Conservation (phyloP, 2,888 invertebrate genomes). For the Epinotia demarniana region DNA sequence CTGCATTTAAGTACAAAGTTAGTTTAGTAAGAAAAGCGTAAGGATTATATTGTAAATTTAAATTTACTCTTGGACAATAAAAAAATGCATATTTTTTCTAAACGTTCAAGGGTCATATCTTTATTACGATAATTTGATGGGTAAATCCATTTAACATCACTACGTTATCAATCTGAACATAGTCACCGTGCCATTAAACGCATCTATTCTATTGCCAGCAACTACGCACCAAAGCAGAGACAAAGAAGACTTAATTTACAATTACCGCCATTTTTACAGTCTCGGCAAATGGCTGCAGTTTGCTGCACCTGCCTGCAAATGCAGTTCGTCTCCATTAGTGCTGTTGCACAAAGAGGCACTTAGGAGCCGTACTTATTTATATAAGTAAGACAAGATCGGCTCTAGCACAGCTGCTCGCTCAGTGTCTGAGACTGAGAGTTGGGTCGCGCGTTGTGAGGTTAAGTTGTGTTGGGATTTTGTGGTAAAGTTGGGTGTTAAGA, state of each 20-base stretch:
- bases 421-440: background rate
- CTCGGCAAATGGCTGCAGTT: slow-evolving; percentile 25
- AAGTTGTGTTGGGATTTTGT: background rate
- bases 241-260: slow-evolving; percentile 18
- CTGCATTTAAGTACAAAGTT: too few species aligned
- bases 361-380: slow-evolving; percentile 18
- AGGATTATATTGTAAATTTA: too few species aligned
- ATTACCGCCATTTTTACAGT: slow-evolving; percentile 18
- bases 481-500: background rate
- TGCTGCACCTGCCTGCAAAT: slow-evolving; percentile 34
- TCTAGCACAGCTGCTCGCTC: background rate
- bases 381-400: slow-evolving; percentile 19
- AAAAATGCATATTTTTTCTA: too few species aligned
- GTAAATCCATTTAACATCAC: too few species aligned
- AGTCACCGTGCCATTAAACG: background rate
- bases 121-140: too few species aligned
- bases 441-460: background rate
- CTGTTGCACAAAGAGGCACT: slow-evolving; percentile 20
- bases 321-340: slow-evolving; percentile 35
- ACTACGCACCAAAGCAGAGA: background rate
- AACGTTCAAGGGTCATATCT: too few species aligned
- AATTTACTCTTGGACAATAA: too few species aligned
- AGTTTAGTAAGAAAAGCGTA: too few species aligned
- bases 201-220: background rate
- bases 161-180: too few species aligned